Evolutionary conservation across 2,888 invertebrate species (phyloP), one percentile per base, ranked within the genome.

Genomic region (Psylliodes chrysocephalus): DNA sequence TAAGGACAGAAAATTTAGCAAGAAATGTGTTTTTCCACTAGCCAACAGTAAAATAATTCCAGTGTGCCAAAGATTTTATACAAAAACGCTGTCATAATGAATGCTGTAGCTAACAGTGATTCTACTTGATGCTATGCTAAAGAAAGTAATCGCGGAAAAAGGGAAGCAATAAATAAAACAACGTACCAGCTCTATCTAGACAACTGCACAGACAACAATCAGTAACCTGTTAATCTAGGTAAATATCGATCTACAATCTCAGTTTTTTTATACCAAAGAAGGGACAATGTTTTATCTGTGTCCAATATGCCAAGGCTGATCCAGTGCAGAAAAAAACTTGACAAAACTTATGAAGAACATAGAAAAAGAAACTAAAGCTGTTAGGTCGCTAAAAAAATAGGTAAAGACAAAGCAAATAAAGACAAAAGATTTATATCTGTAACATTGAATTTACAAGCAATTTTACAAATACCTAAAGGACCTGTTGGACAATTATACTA

Each of bases 231-330:
- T 33, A 6, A 7, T n/a, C 2, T 6, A 35, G 35, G 17, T 35
- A 52, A 14, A 18, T 35, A 52, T 19, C 15, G 52, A 52, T 17
- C 17, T 18, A 52, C 18, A 35, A 52, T 52, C 33, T 35, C 18
- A 30, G 18, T 52, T 52, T 35, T 52, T 52, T 35, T 18, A n/a
- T 10, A 18, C 52, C 52, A 33, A 51, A 51, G 17, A 51, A 51
- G 12, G 52, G 35, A 35, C 52, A 52, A 18, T 52, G 17, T 14
- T 10, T 17, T n/a, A 30, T 33, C 12, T 52, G 35, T 6, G 19
- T 12, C 8, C 10, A 52, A 18, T 52, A 35, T 7, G 17, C 33
- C 22, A 52, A 17, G 7, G 17, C 17, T 33, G 35, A 33, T 15
- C n/a, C 15, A 33, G 35, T 35, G 28, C 17, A 33, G 6, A 35